Evolutionary conservation across 2,888 invertebrate genomes (phyloP), one percentile per base, ranked within the genome.

Genomic region (Oegoconia quadripuncta): DNA sequence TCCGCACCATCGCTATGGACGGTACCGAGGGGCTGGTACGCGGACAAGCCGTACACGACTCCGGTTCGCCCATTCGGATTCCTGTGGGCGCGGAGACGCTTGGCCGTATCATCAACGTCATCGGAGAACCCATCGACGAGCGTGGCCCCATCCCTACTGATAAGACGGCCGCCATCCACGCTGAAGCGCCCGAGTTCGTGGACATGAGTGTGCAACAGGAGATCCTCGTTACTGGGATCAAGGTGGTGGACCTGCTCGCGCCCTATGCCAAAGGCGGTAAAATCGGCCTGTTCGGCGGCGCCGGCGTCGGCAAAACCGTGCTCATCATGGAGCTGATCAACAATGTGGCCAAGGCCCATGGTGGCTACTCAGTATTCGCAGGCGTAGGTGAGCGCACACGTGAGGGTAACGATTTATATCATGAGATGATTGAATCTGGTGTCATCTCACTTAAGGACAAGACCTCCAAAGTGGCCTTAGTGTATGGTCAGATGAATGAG

Each of bases 401-500:
- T 63, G 97, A 98, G 80, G 97, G 97, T 39, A 98, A 98, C 74
- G 97, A 98, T 88, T 90, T 98, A 58, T 98, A 97, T 80, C 94
- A 96, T 77, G 97, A 98, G 88, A 98, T 98, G 97, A 97, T 97
- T 81, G 97, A 97, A 76, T 92, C 93, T 36, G 96, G 96, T 64
- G 97, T 97, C 52, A 97, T 97, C 72, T 95, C 95, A 20, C 88
- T 97, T 8, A 95, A 93, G 62, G 96, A 96, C 72, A 94, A 95
- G 71, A 92, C 92, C 17, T 97, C 97, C 5, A 98, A 98, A 88
- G 96, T 96, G 70, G 93, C 97, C 0, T 91, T 97, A 42, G 97
- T 97, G 50, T 98, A 97, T 64, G 97, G 97, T 31, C 97, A 97
- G 88, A 97, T 97, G 97, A 97, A 98, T 75, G 97, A 98, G 87